Base-by-base conservation (phyloP, 2,797 vertebrate genomes). In the Dendrocincla fuliginosa region DNA sequence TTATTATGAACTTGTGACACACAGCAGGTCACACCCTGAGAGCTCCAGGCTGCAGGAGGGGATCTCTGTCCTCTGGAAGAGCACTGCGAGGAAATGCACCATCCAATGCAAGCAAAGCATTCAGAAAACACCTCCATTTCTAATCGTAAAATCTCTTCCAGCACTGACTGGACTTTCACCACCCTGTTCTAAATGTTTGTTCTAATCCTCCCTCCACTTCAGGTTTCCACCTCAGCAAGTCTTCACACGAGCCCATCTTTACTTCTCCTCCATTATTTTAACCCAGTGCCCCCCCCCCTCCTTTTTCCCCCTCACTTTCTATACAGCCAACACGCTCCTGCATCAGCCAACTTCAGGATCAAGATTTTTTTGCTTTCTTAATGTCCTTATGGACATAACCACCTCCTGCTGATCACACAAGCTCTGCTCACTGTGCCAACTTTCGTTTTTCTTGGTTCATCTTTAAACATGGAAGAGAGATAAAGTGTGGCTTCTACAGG, bases 271-370 rank as follows among this genome's bases (percentile, higher is more conserved):
- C 44, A n/a, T 32, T 61, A 46, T 20, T 77, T 50, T 19, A 61
- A 80, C 8, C 13, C 53, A 20, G 52, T 5, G 46, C 57, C 30
- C 13, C 42, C 65, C 65, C 14, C 4, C 18, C 11, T 42, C 8
- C 32, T 17, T 33, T 79, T 22, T 60, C 13, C 17, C 17, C 37
- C 39, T 88, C 33, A 5, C 19, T 2, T 83, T 22, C 77, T 23
- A 0, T 1, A 15, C 3, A 85, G 18, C 7, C 6, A 3, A 76
- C 5, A 9, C 7, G 7, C 12, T 80, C 60, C 42, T 61, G 44
- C 28, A 41, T 27, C 60, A 84, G 13, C 9, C 57, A 49, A 9
- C 30, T 10, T 61, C 9, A 41, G 10, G 3, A 47, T 39, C 37
- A 46, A 50, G 47, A 77, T 33, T 59, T 85, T 92, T 83, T 68